phyloP scores from a whole-genome alignment of 2,797 vertebrate genomes.

The Ciconia nigra region DNA sequence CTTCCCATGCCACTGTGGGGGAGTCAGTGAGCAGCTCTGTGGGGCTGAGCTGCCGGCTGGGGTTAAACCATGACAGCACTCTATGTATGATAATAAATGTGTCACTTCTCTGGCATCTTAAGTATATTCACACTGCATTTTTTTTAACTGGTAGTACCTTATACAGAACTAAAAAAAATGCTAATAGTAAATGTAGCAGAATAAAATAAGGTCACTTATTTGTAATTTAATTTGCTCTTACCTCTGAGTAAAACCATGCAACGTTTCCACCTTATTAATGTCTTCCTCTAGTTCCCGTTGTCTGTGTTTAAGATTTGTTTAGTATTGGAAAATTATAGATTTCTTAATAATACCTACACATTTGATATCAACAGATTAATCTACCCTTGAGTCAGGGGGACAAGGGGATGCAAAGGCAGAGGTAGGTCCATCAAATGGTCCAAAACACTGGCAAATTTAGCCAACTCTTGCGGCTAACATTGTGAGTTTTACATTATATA shows the following conservation, averaged over 20 bases:
- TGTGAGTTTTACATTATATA: neutral
- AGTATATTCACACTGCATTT: neutral
- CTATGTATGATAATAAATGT: neutral
- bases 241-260: neutral
- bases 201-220: neutral
- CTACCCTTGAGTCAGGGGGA: neutral
- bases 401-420: neutral
- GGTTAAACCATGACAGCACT: neutral
- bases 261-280: neutral
- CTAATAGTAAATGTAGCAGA: neutral
- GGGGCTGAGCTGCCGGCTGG: neutral
- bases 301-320: neutral
- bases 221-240: neutral
- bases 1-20: neutral
- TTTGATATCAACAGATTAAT: neutral
- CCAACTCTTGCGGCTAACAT: neutral
- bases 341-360: neutral
- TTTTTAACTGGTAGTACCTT: neutral
- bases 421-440: neutral
- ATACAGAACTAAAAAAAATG: neutral
- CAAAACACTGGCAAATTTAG: neutral
- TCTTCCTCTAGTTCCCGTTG: neutral
- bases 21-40: neutral
- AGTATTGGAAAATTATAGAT: neutral
- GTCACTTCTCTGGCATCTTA: neutral